A percentile compares a stretch with the other conserved stretches of the same genome.
These are phyloP conservation scores for Merluccius polli DNA, from an alignment of 2,797 vertebrate genomes.

Conservation along the genomic window DNA sequence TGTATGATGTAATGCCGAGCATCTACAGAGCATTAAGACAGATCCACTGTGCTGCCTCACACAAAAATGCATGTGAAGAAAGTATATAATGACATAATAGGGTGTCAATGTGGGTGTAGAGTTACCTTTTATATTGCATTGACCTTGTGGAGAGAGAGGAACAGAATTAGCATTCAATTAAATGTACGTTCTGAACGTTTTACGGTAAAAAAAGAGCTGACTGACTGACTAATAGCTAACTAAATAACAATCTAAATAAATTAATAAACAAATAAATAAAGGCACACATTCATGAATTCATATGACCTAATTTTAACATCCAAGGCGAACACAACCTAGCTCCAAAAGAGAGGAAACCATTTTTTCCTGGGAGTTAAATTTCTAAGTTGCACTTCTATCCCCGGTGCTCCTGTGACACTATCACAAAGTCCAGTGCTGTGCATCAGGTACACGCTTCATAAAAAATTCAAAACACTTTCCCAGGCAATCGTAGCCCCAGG, in stretches of 20 bases:
- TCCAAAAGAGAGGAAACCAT: background rate
- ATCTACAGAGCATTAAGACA: slow-evolving; percentile 44
- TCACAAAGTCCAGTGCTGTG: slow-evolving; percentile 39
- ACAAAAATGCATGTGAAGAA: slow-evolving; percentile 12
- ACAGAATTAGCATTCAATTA: background rate
- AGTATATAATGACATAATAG: slow-evolving; percentile 9
- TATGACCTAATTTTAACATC: background rate
- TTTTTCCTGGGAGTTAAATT: background rate
- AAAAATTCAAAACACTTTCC: slow-evolving; percentile 70
- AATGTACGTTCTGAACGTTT: background rate
- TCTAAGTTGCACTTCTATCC: background rate
- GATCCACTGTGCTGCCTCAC: slow-evolving; percentile 15
- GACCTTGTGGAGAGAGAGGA: background rate
- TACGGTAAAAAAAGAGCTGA: background rate
- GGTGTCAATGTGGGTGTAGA: slow-evolving; percentile 18
- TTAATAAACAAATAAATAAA: background rate
- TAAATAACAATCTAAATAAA: slow-evolving; percentile 1
- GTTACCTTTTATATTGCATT: slow-evolving; percentile 8
- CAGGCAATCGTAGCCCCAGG: slow-evolving; percentile 63
- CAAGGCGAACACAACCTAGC: background rate
- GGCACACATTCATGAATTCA: background rate
- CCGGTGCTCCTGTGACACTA: slow-evolving; percentile 31
- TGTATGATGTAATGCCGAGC: slow-evolving; percentile 51
- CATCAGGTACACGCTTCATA: slow-evolving; percentile 62
- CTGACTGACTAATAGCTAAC: background rate